phyloP scores from a whole-genome alignment of 2,888 invertebrate species.

The Pammene aurita region DNA sequence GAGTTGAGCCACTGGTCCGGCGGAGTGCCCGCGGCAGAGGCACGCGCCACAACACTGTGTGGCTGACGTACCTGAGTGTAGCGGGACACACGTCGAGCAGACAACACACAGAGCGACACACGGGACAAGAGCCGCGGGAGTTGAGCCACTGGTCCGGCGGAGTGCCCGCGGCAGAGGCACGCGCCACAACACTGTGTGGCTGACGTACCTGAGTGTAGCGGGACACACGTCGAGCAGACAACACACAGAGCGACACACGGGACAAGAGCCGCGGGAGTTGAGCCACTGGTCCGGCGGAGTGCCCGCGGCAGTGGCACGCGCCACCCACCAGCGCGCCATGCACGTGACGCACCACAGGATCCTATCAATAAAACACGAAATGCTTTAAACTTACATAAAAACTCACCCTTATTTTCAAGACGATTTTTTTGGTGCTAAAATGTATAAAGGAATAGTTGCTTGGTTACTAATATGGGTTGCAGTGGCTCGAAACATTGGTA shows the following conservation, averaged over 20 bases:
- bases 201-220: constrained; percentile 44
- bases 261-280: not conserved
- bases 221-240: constrained; percentile 80
- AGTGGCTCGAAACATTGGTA: too few species aligned
- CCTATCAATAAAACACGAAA: constrained; percentile 58
- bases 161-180: too few species aligned
- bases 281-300: constrained; percentile 35
- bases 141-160: constrained; percentile 66
- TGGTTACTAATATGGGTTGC: too few species aligned
- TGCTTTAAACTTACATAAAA: too few species aligned
- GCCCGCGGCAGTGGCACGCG: constrained; percentile 85
- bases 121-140: not conserved
- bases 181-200: too few species aligned
- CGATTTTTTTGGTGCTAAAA: too few species aligned
- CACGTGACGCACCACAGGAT: constrained; percentile 96
- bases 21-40: too few species aligned
- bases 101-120: constrained; percentile 72
- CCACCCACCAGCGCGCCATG: constrained; percentile 94
- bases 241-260: constrained; percentile 16
- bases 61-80: constrained; percentile 86
- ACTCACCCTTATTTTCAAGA: not conserved
- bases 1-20: not conserved
- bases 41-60: too few species aligned
- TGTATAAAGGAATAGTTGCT: too few species aligned
- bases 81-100: constrained; percentile 77